Base-by-base conservation (phyloP, 2,113 vertebrate species). In the Oreocharis arfaki region DNA sequence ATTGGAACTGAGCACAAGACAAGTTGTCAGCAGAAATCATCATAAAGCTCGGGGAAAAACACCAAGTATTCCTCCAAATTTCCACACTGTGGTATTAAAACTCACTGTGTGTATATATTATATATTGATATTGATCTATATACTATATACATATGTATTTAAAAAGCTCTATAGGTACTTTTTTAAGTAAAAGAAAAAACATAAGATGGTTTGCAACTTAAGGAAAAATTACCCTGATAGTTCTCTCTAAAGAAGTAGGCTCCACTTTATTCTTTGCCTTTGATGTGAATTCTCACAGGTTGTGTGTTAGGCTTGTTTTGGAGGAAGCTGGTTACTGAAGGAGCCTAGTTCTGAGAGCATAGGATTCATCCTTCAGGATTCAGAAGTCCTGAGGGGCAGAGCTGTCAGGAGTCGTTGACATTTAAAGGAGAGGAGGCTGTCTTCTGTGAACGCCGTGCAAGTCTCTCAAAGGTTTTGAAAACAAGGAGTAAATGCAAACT, bases 351-450 rank as follows among this genome's bases (percentile, higher is more conserved):
- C 42, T 32, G 49, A 84, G 68, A 73, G 56, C 57, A 42, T 70
- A 56, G 65, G 60, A 57, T 85, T 89, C 83, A 86, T 92, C 86
- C 86, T 92, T 87, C 60, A 80, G 90, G 83, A 88, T 86, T 84
- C 47, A n/a, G 74, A 90, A 63, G 57, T 94, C 91, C 94, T 37
- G 52, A 95, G 64, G 80, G 87, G 22, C 76, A 95, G 39, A 95
- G 28, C 86, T 96, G 94, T 94, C 91, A 95, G 7, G 64, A 92
- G 69, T 37, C 13, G 7, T 86, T 89, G 83, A 75, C 80, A 87
- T 95, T 95, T 95, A 92, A 75, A 87, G 52, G 60, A 78, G 77
- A 87, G 44, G 52, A 93, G 42, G 13, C 80, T 84, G 91, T 94
- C 78, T 91, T 78, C 77, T 78, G 4, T 64, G 77, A 78, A 61